phyloP scores from a whole-genome alignment of 64 coral and sea anemone genomes.

The Montipora foliosa region DNA sequence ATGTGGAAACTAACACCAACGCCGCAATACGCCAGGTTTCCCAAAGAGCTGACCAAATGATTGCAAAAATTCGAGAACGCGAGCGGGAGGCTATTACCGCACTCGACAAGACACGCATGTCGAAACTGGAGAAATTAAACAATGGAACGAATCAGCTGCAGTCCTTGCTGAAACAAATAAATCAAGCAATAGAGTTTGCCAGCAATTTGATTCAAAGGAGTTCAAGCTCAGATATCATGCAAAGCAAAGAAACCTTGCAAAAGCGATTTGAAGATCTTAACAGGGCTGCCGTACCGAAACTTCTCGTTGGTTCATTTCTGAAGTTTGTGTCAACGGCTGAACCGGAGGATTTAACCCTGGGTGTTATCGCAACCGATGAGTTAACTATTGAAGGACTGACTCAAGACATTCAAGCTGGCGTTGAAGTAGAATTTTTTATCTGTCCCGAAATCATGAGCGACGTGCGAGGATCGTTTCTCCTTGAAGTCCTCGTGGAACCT shows the following conservation, averaged over 20 bases:
- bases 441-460: neutral
- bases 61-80: constrained; percentile 1
- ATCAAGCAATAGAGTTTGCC: constrained; percentile 10
- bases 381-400: neutral
- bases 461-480: neutral
- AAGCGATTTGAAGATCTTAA: constrained; percentile 14
- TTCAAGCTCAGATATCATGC: constrained; percentile 13
- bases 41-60: neutral
- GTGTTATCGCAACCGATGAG: neutral
- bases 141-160: neutral
- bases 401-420: constrained; percentile 9
- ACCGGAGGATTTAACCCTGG: neutral
- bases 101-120: neutral
- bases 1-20: neutral
- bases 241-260: neutral
- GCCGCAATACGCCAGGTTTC: neutral
- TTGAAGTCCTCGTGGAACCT: constrained; percentile 20
- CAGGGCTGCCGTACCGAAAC: neutral
- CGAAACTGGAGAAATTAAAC: constrained; percentile 12
- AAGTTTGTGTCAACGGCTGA: neutral
- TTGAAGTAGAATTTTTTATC: constrained; percentile 6
- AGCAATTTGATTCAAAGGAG: neutral
- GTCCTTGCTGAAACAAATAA: constrained; percentile 5
- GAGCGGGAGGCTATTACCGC: neutral
- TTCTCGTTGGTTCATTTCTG: neutral